Evolutionary conservation across 23 tunicate species (phyloP), one percentile per base, ranked within the genome.

Genomic region (Phallusia fumigata): DNA sequence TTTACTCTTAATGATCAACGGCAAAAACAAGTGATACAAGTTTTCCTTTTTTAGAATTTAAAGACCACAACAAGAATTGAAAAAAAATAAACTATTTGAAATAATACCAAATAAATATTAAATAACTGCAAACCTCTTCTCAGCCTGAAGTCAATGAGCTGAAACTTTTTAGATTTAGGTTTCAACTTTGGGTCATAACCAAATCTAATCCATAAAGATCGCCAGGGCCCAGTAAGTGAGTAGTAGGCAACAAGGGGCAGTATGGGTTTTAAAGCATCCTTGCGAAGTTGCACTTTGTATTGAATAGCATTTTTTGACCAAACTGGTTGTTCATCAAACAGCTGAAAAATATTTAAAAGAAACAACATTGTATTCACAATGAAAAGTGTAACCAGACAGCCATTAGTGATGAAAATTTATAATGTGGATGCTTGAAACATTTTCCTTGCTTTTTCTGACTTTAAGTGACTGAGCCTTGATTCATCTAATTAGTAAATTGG

Each of bases 261-360:
- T 15, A 93, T 21, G n/a, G 35, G 30, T 85, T 82, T 93, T 69
- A 93, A 80, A 30, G 52, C 19, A 24, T 84, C 73, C 0, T 21
- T 31, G 21, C 64, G 30, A 33, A 80, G 32, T 11, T 85, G 47
- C 19, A 82, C 24, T 30, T 35, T 47, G 30, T 8, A 69, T 2
- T 64, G 77, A 47, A 93, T 36, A 18, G 97, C 97, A 72, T 92
- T 92, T 74, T 81, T 83, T 1, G 97, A 92, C 97, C 97, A 92
- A 32, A 87, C 51, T 30, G 97, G 97, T 32, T 91, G 83, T 16
- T 92, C 80, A 8, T 84, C 89, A 74, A 92, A 92, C 30, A 78
- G 75, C 86, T 88, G 31, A 28, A 73, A 33, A 35, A 22, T 28
- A 73, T 15, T 58, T 24, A 10, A 40, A 35, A 26, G 6, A 75